A percentile compares a stretch with the other conserved stretches of the same genome.
Conservation (phyloP, 1,140 invertebrate species). For the Drosophila pandora region DNA sequence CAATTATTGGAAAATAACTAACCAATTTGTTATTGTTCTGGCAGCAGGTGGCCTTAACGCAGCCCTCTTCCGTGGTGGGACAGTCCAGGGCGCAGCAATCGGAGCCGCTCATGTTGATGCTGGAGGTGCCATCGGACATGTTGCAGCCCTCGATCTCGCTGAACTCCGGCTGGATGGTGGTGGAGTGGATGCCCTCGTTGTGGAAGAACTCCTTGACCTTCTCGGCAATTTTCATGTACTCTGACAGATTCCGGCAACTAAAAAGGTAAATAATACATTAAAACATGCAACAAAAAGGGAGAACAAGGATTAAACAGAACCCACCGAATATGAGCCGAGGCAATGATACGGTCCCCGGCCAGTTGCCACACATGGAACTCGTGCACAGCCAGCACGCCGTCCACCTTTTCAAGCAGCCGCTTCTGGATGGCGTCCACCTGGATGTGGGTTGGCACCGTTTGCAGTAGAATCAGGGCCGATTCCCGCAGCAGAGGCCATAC, state of each 20-base stretch:
- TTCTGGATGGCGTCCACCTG: constrained; percentile 95
- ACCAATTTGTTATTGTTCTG: constrained; percentile 83
- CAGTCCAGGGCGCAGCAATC: constrained; percentile 93
- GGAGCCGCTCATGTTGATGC: constrained; percentile 83
- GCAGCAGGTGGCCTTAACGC: constrained; percentile 93
- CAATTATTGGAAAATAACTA: not conserved
- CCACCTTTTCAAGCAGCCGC: constrained; percentile 92
- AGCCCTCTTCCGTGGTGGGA: constrained; percentile 92
- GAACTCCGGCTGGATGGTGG: constrained; percentile 97
- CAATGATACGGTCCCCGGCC: constrained; percentile 95
- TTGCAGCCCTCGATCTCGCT: constrained; percentile 87
- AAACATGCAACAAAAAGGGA: not conserved
- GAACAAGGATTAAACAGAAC: not conserved
- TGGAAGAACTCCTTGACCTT: constrained; percentile 98
- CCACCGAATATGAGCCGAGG: constrained; percentile 95
- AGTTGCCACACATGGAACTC: constrained; percentile 98
- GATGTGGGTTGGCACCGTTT: constrained; percentile 96
- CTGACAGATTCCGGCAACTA: constrained; percentile 93
- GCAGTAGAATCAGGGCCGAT: constrained; percentile 94
- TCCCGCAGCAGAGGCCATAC: constrained; percentile 95
- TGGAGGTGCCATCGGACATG: constrained; percentile 80
- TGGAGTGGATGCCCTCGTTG: constrained; percentile 92
- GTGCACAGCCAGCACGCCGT: constrained; percentile 95
- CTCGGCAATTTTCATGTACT: constrained; percentile 96
- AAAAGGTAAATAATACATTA: not conserved